Evolutionary conservation across 2,797 vertebrate genomes (phyloP).

Genomic region (Typhlichthys eigenmanni): DNA sequence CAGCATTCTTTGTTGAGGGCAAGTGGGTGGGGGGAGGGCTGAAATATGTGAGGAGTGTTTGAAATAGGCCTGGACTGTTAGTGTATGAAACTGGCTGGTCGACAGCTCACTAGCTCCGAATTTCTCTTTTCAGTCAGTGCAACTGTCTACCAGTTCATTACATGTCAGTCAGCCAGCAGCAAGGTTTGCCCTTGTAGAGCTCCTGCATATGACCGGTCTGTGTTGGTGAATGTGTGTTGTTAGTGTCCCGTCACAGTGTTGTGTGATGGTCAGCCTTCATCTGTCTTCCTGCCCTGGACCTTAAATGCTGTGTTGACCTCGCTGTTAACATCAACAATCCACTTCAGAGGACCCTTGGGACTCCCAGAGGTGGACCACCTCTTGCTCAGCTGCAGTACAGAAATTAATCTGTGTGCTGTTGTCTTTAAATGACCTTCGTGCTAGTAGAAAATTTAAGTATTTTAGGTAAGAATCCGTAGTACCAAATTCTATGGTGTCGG

Average conservation of each 20-base stretch:
- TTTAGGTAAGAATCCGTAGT: too few relatives aligned
- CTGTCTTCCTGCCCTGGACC: conserved; percentile 53
- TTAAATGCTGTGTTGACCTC: conserved; percentile 36
- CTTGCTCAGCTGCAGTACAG: too few relatives aligned
- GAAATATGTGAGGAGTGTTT: conserved; percentile 30
- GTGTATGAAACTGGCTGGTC: conserved; percentile 26
- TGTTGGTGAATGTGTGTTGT: conserved; percentile 20
- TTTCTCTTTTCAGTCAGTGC: conserved; percentile 33
- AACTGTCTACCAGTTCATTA: conserved; percentile 40
- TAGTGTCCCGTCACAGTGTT: conserved; percentile 39
- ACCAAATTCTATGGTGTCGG: too few relatives aligned
- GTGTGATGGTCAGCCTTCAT: conserved; percentile 58
- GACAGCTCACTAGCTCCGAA: conserved; percentile 46
- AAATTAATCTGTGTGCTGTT: too few relatives aligned
- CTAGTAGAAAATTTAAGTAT: too few relatives aligned
- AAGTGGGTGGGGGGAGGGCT: conserved; percentile 12
- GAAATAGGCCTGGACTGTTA: conserved; percentile 23
- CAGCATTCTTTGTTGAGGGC: conserved; percentile 29
- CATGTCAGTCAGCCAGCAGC: conserved; percentile 37
- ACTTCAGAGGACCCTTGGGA: too few relatives aligned
- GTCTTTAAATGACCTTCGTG: too few relatives aligned
- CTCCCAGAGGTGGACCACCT: too few relatives aligned
- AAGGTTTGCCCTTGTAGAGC: conserved; percentile 20
- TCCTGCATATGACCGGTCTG: conserved; percentile 21
- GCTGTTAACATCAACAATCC: conserved; percentile 5